Evolutionary conservation across 2,113 vertebrate species (phyloP), one percentile per base, ranked within the genome.

Genomic region (Pseudopodoces humilis): DNA sequence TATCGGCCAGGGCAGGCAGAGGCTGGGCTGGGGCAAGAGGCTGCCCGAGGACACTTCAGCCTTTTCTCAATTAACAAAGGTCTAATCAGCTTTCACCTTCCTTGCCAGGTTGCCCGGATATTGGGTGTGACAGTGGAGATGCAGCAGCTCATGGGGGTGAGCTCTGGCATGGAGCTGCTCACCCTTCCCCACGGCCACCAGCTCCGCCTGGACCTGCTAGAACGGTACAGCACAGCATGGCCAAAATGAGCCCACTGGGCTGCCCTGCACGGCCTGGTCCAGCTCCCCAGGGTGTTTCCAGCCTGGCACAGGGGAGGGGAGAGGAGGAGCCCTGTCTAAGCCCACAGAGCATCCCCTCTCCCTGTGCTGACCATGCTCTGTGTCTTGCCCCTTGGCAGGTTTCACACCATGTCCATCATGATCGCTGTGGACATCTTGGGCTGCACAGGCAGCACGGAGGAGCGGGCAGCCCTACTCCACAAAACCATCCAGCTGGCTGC

Each of bases 361-460:
- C 24, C 37, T 1, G 2, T 1, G 10, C 35, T 56, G 35, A 79
- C 60, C 39, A 35, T 0, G 0, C 43, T 63, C 63, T 49, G 49
- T 50, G 8, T 96, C 63, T 94, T 5, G 0, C 37, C 65, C 44
- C 13, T 1, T 0, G 35, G 31, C 96, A 99, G 99, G 97, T 99
- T 99, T 96, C 99, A 99, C 96, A 99, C 99, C 94, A 99, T 99
- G 99, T 99, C 99, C 71, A 99, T 99, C 95, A 99, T 99, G 99
- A 98, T 99, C 43, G 99, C 99, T 0, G 99, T 99, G 96, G 99
- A 99, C 94, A 98, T 99, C 92, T 97, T 99, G 80, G 99, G 99
- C 95, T 99, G 99, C 81, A 99, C 99, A 0, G 99, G 99, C 60
- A 99, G 98, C 58, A 99, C 97, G 0, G 99, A 99, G 96, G 99